Percentiles rank a stretch among this genome's conserved stretches.
These are phyloP conservation scores for Druon quercuslanigerum DNA, from an alignment of 1,140 invertebrate species.

Conservation along the genomic window DNA sequence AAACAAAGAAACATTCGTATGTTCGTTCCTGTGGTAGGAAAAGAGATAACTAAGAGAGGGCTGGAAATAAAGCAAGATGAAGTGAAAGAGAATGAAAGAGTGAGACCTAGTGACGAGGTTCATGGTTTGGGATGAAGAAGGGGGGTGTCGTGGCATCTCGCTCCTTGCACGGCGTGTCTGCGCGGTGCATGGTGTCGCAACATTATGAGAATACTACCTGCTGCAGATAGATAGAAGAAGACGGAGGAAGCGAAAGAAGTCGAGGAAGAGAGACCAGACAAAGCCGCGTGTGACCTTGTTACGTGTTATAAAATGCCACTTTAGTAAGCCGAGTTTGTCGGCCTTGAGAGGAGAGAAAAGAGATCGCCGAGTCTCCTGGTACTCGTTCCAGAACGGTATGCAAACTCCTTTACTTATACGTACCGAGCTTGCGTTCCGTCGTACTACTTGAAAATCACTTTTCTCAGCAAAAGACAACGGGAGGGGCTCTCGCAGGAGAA, in stretches of 20 bases:
- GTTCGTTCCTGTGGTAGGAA: slow-evolving; percentile 22
- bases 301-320: slow-evolving; percentile 55
- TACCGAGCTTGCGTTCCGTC: slow-evolving; percentile 7
- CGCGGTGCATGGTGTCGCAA: slow-evolving; percentile 50
- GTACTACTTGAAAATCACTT: slow-evolving; percentile 30
- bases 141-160: not conserved
- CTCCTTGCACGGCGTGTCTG: not conserved
- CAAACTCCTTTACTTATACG: slow-evolving; percentile 16
- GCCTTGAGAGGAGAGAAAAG: slow-evolving; percentile 40
- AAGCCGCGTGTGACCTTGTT: slow-evolving; percentile 59
- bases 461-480: slow-evolving; percentile 21
- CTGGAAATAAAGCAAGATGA: not conserved
- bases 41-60: slow-evolving; percentile 15
- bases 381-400: slow-evolving; percentile 30
- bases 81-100: not conserved
- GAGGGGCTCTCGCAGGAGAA: slow-evolving; percentile 7
- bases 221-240: slow-evolving; percentile 15
- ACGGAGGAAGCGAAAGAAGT: not conserved
- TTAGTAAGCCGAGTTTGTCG: slow-evolving; percentile 50
- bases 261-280: slow-evolving; percentile 37
- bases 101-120: slow-evolving; percentile 31
- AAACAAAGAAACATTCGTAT: slow-evolving; percentile 40
- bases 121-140: slow-evolving; percentile 20
- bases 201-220: slow-evolving; percentile 45
- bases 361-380: slow-evolving; percentile 15